These are phyloP conservation scores for Calameuta idolon DNA, from an alignment of 2,888 invertebrate genomes.

Conservation along the genomic window DNA sequence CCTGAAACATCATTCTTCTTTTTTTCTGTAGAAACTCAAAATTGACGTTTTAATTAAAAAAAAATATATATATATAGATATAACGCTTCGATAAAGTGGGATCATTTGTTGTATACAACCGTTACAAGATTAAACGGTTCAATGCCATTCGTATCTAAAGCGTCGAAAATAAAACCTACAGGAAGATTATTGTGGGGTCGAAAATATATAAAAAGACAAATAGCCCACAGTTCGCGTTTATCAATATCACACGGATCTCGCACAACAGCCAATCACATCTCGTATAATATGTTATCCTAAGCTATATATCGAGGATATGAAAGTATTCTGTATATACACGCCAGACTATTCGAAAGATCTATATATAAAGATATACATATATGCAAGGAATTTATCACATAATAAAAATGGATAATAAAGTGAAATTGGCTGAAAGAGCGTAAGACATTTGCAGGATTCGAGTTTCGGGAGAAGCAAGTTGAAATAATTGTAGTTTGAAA, in stretches of 20 bases:
- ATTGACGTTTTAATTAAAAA: not conserved
- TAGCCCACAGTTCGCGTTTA: not conserved
- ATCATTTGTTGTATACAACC: not conserved
- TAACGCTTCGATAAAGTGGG: not conserved
- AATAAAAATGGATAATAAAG: not conserved
- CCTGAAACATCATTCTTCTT: not conserved
- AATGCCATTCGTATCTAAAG: not conserved
- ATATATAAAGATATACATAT: not conserved
- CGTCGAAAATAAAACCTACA: not conserved
- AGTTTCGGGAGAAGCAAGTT: not conserved
- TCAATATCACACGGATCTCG: not conserved
- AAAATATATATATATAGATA: not conserved
- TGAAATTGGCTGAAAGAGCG: not conserved
- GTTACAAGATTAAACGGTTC: not conserved
- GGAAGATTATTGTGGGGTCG: not conserved
- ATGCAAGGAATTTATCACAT: not conserved
- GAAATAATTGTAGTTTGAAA: not conserved
- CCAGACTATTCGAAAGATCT: not conserved
- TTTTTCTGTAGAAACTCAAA: not conserved
- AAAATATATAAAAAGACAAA: not conserved
- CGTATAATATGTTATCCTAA: not conserved
- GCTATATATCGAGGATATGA: not conserved
- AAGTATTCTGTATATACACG: not conserved
- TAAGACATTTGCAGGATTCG: not conserved
- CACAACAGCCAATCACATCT: not conserved